Percentiles rank a stretch among this genome's conserved stretches.
Evolutionary conservation across 2,113 vertebrate species (phyloP).

Genomic region (Ciconia boyciana): DNA sequence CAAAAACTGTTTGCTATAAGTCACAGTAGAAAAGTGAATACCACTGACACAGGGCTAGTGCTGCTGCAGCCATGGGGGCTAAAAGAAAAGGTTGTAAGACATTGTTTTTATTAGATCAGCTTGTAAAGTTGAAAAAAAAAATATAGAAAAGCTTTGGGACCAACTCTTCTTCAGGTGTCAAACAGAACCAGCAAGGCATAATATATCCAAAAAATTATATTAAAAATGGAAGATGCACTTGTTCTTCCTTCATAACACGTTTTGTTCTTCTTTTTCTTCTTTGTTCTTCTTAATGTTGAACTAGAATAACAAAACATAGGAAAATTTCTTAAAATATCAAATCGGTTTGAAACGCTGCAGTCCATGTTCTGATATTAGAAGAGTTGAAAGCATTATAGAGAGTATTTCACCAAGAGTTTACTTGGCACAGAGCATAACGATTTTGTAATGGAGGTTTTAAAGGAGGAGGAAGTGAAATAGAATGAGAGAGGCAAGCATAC

Average conservation of each 20-base stretch:
- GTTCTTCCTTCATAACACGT: not conserved
- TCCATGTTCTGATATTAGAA: not conserved
- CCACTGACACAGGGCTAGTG: not conserved
- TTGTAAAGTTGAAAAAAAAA: not conserved
- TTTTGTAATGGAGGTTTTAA: not conserved
- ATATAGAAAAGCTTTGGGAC: not conserved
- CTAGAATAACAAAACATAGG: not conserved
- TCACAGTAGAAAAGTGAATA: not conserved
- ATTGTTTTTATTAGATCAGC: not conserved
- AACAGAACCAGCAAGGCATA: not conserved
- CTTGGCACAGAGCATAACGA: not conserved
- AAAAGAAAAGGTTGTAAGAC: not conserved
- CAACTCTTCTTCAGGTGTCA: not conserved
- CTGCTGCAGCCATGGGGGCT: not conserved
- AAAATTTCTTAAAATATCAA: not conserved
- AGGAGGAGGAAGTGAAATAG: not conserved
- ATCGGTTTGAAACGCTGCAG: not conserved
- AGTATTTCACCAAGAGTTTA: not conserved
- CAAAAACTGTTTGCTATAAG: not conserved
- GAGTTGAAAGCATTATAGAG: not conserved
- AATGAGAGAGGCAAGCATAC: not conserved
- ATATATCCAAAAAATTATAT: not conserved
- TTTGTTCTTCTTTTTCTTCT: not conserved
- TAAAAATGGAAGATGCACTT: not conserved
- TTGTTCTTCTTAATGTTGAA: not conserved